Base-by-base conservation (phyloP, 2,888 invertebrate genomes). In the Ophion obscuratus region DNA sequence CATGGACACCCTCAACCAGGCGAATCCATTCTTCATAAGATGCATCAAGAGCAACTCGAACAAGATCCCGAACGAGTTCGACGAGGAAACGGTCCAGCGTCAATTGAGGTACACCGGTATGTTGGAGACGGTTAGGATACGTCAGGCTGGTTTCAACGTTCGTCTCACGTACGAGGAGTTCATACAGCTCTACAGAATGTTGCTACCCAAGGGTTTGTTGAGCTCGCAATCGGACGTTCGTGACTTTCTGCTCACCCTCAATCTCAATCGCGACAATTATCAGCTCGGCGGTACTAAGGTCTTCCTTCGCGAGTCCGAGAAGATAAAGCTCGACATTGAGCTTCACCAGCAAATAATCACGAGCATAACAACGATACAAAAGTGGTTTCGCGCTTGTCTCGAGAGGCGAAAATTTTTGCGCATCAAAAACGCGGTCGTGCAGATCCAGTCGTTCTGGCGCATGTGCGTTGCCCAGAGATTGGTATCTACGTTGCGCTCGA, bases 1-100 rank as follows among this genome's bases (percentile, higher is more conserved):
- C 66, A 99, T 99, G 98, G 98, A 98, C 91, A 98, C 99, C 0
- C 95, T 99, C 73, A 98, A 98, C 94, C 97, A 98, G 92, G 97
- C 97, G 2, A 97, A 97, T 94, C 97, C 97, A 10, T 97, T 97
- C 94, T 97, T 97, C 93, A 96, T 97, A 85, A 95, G 99, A 86
- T 99, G 99, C 94, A 99, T 99, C 93, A 99, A 99, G 95, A 98
- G 98, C 78, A 99, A 99, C 94, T 96, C 97, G 84, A 97, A 98
- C 89, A 99, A 99, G 95, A 97, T 97, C 87, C 97, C 99, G 0
- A 98, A 98, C 93, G 96, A 97, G 89, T 99, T 99, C 94, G 98
- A 99, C 94, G 98, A 99, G 91, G 98, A 98, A 87, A 98, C 98
- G 0, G 98, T 99, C 10, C 97, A 98, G 91, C 95, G 98, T 75